These are phyloP conservation scores for Protodeltote pygarga DNA, from an alignment of 2,888 invertebrate genomes.

Conservation along the genomic window DNA sequence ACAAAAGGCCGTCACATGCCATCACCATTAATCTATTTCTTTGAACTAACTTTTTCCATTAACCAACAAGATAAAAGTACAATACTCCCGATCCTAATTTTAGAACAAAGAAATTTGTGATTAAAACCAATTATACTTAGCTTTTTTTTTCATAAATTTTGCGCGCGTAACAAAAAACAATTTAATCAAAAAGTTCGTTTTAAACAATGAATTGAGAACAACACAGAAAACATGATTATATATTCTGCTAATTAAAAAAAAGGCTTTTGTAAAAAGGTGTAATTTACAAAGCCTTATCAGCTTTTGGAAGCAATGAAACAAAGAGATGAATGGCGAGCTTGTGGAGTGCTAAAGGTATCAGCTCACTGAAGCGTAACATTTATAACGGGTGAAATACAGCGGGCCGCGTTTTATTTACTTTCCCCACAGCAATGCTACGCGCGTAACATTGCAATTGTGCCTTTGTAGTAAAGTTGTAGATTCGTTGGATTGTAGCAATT, in stretches of 20 bases:
- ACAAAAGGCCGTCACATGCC: too few species aligned
- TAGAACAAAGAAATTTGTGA: too few species aligned
- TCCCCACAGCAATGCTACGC: too few species aligned
- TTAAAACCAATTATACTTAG: not conserved
- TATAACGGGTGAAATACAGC: constrained; percentile 2
- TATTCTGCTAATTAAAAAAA: constrained; percentile 21
- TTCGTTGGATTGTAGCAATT: too few species aligned
- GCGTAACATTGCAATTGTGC: too few species aligned
- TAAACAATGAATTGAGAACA: constrained; percentile 6
- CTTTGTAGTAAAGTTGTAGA: too few species aligned
- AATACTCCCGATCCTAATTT: too few species aligned
- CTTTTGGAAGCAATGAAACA: constrained; percentile 13
- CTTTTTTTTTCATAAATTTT: too few species aligned
- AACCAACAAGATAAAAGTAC: too few species aligned
- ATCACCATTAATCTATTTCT: too few species aligned
- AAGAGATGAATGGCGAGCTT: constrained; percentile 15
- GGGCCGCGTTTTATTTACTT: not conserved
- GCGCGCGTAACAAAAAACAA: too few species aligned
- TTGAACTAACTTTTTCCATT: too few species aligned
- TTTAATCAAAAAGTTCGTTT: not conserved
- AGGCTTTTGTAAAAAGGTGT: constrained; percentile 18
- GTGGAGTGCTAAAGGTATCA: constrained; percentile 10
- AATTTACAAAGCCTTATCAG: constrained; percentile 19
- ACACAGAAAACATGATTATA: constrained; percentile 3
- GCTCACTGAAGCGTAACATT: constrained; percentile 14